These are phyloP conservation scores for Pteronura brasiliensis DNA, from an alignment of 2,113 vertebrate genomes.

Conservation along the genomic window DNA sequence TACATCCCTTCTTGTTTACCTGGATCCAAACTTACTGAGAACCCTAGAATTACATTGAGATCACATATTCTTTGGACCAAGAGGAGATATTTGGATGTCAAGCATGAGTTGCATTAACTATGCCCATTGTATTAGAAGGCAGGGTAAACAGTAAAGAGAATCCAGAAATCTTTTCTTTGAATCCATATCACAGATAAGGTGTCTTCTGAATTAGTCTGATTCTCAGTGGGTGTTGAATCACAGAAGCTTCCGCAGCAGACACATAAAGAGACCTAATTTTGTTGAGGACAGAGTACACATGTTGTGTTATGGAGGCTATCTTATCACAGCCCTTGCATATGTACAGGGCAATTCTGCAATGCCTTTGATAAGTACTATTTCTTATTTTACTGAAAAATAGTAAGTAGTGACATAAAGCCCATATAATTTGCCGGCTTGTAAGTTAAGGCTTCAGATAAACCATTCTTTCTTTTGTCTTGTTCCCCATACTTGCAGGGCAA, in stretches of 20 bases:
- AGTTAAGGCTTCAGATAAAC: constrained; percentile 80
- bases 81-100: background rate
- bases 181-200: constrained; percentile 52
- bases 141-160: constrained; percentile 5
- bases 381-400: constrained; percentile 70
- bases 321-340: constrained; percentile 70
- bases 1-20: background rate
- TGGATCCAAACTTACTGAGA: background rate
- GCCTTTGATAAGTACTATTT: constrained; percentile 52
- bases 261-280: constrained; percentile 68
- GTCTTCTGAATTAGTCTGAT: constrained; percentile 59
- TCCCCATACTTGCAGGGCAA: constrained; percentile 71
- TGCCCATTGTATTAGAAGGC: background rate
- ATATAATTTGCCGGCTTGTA: constrained; percentile 78
- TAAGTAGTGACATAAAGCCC: constrained; percentile 80
- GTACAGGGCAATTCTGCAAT: constrained; percentile 55
- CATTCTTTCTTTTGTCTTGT: constrained; percentile 74
- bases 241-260: constrained; percentile 47
- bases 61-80: background rate
- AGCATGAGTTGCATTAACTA: background rate
- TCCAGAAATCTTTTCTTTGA: constrained; percentile 57
- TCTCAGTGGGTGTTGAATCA: constrained; percentile 46
- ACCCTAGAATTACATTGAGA: background rate
- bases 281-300: constrained; percentile 52
- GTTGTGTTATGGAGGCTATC: constrained; percentile 48